A percentile compares a stretch with the other conserved stretches of the same genome.
Evolutionary conservation across 2,888 invertebrate species (phyloP).

Genomic region (Aquatica leii): DNA sequence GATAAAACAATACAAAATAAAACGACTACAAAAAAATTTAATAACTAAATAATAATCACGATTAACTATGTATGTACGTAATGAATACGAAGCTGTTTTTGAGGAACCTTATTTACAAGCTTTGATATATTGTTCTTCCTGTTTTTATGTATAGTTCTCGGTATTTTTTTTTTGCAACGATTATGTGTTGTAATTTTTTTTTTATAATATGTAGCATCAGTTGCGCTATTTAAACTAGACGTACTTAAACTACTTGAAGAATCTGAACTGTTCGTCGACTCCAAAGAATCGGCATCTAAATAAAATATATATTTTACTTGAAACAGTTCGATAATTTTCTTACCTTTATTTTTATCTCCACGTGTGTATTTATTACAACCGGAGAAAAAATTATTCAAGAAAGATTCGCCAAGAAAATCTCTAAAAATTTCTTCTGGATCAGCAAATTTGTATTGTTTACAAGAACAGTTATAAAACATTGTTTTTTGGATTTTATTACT

Average conservation of each 20-base stretch:
- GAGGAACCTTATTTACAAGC: not conserved
- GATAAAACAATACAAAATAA: too few relatives aligned
- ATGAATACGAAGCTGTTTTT: not conserved
- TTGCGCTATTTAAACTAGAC: not conserved
- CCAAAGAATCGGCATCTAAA: not conserved
- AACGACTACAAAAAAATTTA: too few relatives aligned
- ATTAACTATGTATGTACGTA: not conserved
- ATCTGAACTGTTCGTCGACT: not conserved
- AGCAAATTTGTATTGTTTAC: not conserved
- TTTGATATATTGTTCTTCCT: not conserved
- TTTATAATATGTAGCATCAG: not conserved
- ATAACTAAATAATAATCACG: too few relatives aligned
- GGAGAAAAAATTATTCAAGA: not conserved
- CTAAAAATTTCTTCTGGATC: not conserved
- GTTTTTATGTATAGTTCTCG: not conserved
- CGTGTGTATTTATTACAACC: not conserved
- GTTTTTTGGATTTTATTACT: not conserved
- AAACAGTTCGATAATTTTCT: not conserved
- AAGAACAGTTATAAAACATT: not conserved
- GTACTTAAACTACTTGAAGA: not conserved
- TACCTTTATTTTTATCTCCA: not conserved
- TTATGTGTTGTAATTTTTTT: not conserved
- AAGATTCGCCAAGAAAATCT: not conserved
- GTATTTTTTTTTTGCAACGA: not conserved
- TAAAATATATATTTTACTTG: not conserved